phyloP scores from a whole-genome alignment of 2,113 vertebrate genomes.

The Oryzias woworae region DNA sequence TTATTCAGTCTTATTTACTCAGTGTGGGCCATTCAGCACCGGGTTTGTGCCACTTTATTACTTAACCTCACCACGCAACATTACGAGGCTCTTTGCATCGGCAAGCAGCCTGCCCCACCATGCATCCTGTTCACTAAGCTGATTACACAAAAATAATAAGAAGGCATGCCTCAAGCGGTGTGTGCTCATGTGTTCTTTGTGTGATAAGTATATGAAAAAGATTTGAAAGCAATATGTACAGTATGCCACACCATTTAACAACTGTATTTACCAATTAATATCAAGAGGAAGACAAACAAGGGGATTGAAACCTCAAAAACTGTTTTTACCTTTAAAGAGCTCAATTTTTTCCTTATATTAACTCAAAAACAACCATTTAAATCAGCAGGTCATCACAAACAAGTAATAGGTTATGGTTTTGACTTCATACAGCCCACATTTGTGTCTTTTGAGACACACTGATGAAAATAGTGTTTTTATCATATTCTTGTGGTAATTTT shows the following conservation, averaged over 20 bases:
- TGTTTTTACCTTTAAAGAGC: no score
- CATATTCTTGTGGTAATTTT: no score
- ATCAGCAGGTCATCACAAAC: no score
- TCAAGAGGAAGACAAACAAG: neutral
- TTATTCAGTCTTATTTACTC: conserved; percentile 74
- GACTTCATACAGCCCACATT: no score
- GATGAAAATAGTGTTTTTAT: no score
- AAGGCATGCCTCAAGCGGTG: conserved; percentile 58
- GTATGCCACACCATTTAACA: neutral
- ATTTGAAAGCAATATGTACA: conserved; percentile 24
- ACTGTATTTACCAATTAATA: no score
- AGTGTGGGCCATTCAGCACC: conserved; percentile 64
- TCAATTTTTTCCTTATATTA: no score
- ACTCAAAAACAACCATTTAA: no score
- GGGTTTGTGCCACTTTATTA: conserved; percentile 77
- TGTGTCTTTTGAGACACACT: no score
- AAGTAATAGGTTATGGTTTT: no score
- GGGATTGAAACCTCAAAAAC: no score
- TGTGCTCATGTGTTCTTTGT: conserved; percentile 28
- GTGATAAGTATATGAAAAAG: conserved; percentile 28
- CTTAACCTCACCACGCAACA: conserved; percentile 74
- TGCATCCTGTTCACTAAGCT: conserved; percentile 74
- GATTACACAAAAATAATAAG: conserved; percentile 84
- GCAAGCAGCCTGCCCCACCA: conserved; percentile 64
- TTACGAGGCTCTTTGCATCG: conserved; percentile 76